These are phyloP conservation scores for Neotoxoptera formosana DNA, from an alignment of 1,140 invertebrate genomes.

Conservation along the genomic window DNA sequence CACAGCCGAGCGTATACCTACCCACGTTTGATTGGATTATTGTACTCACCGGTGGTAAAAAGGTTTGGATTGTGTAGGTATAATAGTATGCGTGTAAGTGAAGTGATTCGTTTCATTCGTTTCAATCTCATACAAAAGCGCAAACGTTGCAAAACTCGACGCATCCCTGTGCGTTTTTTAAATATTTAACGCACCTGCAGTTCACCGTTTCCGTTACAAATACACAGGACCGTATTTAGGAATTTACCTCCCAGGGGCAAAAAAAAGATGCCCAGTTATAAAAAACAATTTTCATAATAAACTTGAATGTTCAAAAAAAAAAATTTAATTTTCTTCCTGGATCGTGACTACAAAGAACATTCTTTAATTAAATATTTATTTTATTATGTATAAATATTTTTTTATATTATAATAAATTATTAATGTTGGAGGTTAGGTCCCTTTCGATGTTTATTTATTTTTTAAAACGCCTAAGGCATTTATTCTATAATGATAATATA, in stretches of 20 bases:
- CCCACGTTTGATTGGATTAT: not conserved
- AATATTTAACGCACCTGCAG: not conserved
- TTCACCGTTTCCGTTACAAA: not conserved
- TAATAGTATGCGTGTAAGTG: not conserved
- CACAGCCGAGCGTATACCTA: not conserved
- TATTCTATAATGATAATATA: not conserved
- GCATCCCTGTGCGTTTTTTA: not conserved
- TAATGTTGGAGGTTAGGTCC: not conserved
- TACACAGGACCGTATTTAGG: not conserved
- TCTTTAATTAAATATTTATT: not conserved
- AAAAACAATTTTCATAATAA: not conserved
- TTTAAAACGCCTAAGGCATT: not conserved
- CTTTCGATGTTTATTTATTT: not conserved
- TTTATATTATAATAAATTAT: no score
- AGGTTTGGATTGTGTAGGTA: not conserved
- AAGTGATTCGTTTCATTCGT: not conserved
- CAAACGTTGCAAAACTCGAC: not conserved
- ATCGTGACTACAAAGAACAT: not conserved
- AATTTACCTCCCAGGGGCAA: not conserved
- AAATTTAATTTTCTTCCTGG: not conserved
- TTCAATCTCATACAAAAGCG: not conserved
- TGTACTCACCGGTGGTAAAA: not conserved
- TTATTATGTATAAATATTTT: no score
- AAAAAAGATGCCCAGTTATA: not conserved
- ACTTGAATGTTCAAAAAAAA: not conserved